A percentile compares a stretch with the other conserved stretches of the same genome.
phyloP scores from a whole-genome alignment of 1,140 invertebrate genomes.

The Hycleus cichorii region DNA sequence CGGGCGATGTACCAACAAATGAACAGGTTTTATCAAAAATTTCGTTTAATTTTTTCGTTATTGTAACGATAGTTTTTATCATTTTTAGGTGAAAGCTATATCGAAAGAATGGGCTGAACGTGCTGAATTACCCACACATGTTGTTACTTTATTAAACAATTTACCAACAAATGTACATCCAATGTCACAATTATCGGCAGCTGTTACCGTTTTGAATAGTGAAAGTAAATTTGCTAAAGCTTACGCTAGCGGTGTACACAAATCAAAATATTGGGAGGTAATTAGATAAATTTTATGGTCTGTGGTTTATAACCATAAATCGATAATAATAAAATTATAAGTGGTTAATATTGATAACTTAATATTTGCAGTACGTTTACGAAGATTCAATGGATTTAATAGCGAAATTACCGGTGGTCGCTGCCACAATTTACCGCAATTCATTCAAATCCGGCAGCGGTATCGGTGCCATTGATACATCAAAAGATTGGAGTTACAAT shows the following conservation, averaged over 20 bases:
- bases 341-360: background rate
- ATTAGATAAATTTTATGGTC: background rate
- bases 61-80: conserved; percentile 8
- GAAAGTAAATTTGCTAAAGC: conserved; percentile 84
- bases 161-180: conserved; percentile 77
- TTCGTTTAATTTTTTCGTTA: background rate
- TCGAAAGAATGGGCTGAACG: conserved; percentile 80
- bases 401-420: conserved; percentile 80
- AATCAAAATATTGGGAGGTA: conserved; percentile 79
- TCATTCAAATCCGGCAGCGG: conserved; percentile 66
- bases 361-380: conserved; percentile 53
- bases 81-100: conserved; percentile 54
- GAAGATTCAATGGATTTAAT: conserved; percentile 87
- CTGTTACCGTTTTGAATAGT: conserved; percentile 74
- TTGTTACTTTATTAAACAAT: conserved; percentile 83
- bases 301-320: too few species aligned
- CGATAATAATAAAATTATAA: too few species aligned
- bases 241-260: conserved; percentile 72
- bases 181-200: conserved; percentile 82
- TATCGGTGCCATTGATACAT: conserved; percentile 69
- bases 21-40: conserved; percentile 48
- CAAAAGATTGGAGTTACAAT: conserved; percentile 82
- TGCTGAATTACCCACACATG: conserved; percentile 75
- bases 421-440: conserved; percentile 84
- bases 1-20: conserved; percentile 74